Evolutionary conservation across 2,113 vertebrate species (phyloP).

Genomic region (Elanus axillaris): DNA sequence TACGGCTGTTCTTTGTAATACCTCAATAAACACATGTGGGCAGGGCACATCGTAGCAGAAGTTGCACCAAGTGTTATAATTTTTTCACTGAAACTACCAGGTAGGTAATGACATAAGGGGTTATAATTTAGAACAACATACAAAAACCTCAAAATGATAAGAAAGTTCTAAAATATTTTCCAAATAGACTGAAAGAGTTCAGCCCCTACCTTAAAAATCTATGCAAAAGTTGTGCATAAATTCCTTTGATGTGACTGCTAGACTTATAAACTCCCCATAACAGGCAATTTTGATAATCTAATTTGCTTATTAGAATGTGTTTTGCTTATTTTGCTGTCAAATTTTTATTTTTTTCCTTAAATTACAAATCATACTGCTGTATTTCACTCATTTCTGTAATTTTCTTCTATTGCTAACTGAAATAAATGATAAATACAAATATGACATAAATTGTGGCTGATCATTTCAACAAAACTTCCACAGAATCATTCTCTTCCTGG

Average conservation of each 20-base stretch:
- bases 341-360: neutral
- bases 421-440: neutral
- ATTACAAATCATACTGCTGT: neutral
- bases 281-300: neutral
- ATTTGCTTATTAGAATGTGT: neutral
- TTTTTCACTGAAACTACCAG: neutral
- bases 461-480: neutral
- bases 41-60: neutral
- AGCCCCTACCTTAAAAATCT: neutral
- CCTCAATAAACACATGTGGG: neutral
- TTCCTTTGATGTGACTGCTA: neutral
- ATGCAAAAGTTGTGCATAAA: neutral
- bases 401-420: neutral
- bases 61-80: neutral
- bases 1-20: neutral
- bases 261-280: neutral
- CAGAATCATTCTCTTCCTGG: neutral
- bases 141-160: neutral
- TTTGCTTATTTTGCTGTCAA: neutral
- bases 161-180: neutral
- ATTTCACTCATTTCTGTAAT: neutral
- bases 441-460: neutral
- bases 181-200: neutral
- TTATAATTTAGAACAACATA: neutral
- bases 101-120: neutral